Conservation (phyloP, 2,113 vertebrate species). For the Acinonyx jubatus region DNA sequence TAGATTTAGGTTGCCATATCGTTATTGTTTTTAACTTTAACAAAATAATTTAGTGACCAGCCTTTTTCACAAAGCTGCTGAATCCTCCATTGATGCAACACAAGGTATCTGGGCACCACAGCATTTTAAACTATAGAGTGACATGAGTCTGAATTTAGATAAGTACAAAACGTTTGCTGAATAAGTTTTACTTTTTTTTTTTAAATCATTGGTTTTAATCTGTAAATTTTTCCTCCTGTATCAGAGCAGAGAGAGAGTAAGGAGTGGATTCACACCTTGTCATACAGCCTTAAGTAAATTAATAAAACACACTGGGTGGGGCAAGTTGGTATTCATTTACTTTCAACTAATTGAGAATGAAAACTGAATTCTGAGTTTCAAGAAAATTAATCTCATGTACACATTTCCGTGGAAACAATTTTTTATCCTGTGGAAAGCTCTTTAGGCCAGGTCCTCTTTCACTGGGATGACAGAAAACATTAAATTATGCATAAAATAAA, state of each 20-base stretch:
- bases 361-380: conserved; percentile 54
- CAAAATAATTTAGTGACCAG: background rate
- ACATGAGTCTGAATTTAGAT: background rate
- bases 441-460: background rate
- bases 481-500: conserved; percentile 48
- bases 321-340: conserved; percentile 14
- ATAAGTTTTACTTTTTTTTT: background rate
- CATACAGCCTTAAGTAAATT: background rate
- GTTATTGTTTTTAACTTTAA: background rate
- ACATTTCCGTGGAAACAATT: conserved; percentile 35
- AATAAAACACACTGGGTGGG: conserved; percentile 7
- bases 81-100: background rate
- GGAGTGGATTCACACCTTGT: background rate
- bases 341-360: conserved; percentile 51
- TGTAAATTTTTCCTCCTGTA: background rate
- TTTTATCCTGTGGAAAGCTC: conserved; percentile 25
- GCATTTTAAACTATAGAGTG: background rate
- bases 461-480: conserved; percentile 18
- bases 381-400: conserved; percentile 46
- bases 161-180: background rate
- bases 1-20: background rate
- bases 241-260: background rate
- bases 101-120: background rate
- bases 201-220: background rate
- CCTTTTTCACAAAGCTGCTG: background rate